These are phyloP conservation scores for Equus quagga DNA, from an alignment of 2,113 vertebrate species.

Conservation along the genomic window DNA sequence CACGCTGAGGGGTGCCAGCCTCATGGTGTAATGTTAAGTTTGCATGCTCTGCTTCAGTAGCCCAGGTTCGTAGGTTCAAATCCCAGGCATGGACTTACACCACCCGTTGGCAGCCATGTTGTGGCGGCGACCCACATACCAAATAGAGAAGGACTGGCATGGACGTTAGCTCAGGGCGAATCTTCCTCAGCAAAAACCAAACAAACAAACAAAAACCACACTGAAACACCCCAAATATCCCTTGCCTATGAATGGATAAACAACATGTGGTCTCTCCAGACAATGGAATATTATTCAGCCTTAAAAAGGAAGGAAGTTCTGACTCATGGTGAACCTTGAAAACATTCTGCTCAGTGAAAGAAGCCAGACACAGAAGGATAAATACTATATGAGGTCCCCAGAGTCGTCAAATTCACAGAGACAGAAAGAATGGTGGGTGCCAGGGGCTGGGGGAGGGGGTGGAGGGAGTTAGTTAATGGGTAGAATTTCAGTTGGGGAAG, in stretches of 20 bases:
- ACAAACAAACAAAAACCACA: neutral
- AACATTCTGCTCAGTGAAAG: fast-evolving
- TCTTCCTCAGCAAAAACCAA: no score
- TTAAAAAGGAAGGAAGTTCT: fast-evolving
- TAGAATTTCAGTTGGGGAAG: neutral
- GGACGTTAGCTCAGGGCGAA: no score
- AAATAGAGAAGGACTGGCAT: no score
- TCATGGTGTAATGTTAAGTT: no score
- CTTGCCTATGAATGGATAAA: neutral
- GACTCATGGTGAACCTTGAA: fast-evolving
- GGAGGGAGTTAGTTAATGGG: fast-evolving
- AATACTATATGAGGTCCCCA: fast-evolving
- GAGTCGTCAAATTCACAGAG: fast-evolving
- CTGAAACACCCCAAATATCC: fast-evolving
- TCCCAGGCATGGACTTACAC: no score
- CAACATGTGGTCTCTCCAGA: fast-evolving
- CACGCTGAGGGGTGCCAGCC: neutral
- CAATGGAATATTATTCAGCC: neutral
- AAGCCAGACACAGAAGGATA: neutral
- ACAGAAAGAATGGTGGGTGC: no score
- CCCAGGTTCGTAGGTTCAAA: no score
- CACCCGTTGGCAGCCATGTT: no score
- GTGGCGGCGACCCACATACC: no score
- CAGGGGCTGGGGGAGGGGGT: no score
- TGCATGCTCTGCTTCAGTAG: no score